Conservation (phyloP, 2,113 vertebrate genomes). For the Nesospiza acunhae region DNA sequence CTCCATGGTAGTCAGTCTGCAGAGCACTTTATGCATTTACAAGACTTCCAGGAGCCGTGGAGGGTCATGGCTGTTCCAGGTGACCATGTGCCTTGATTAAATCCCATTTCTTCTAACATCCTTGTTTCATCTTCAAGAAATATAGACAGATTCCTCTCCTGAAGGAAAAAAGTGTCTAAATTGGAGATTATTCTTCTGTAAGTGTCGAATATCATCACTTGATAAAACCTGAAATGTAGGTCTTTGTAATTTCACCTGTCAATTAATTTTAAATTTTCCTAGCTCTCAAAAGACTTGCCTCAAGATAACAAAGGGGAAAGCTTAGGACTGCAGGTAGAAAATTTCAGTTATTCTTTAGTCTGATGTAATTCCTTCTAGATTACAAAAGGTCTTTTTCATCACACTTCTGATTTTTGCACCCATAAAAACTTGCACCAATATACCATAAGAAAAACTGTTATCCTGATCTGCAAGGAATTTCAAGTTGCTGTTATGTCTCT, state of each 20-base stretch:
- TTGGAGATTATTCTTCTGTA: not conserved
- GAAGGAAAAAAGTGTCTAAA: not conserved
- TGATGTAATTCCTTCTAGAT: not conserved
- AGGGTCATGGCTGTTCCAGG: not conserved
- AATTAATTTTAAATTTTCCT: not conserved
- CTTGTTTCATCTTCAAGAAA: not conserved
- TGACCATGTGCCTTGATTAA: not conserved
- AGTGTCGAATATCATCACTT: not conserved
- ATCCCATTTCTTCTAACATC: not conserved
- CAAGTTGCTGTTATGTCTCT: not conserved
- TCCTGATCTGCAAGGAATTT: not conserved
- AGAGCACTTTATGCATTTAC: not conserved
- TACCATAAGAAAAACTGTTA: not conserved
- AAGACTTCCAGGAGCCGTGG: not conserved
- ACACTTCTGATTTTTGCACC: not conserved
- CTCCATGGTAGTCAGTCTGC: not conserved
- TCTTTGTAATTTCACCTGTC: not conserved
- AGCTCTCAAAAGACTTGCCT: not conserved
- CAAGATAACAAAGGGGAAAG: not conserved
- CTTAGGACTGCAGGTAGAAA: not conserved
- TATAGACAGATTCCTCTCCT: not conserved
- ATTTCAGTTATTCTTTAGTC: not conserved
- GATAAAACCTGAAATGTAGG: not conserved
- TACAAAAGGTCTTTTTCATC: not conserved
- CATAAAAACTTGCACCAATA: rapidly evolving